Conservation (phyloP, 2,888 invertebrate genomes). For the Drosophila ezoana region DNA sequence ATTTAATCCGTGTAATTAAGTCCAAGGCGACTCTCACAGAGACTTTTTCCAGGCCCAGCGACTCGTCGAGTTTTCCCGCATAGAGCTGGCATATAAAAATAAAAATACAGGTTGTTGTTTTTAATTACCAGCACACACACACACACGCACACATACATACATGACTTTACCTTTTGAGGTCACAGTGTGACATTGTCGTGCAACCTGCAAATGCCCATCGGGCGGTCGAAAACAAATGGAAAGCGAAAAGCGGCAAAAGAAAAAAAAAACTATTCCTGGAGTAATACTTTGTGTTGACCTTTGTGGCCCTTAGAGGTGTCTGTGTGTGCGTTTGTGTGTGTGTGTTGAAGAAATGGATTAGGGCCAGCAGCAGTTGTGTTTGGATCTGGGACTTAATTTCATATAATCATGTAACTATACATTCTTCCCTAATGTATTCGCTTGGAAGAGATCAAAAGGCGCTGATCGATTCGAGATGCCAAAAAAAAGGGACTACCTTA, state of each 20-base stretch:
- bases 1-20: slow-evolving; percentile 81
- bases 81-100: slow-evolving; percentile 58
- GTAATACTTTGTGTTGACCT: slow-evolving; percentile 24
- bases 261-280: slow-evolving; percentile 4
- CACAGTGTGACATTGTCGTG: slow-evolving; percentile 67
- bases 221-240: slow-evolving; percentile 27
- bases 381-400: background rate
- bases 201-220: slow-evolving; percentile 38
- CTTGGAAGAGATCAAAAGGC: too few species aligned
- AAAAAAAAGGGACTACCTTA: background rate
- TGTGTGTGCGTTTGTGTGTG: background rate
- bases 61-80: slow-evolving; percentile 29
- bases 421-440: too few species aligned
- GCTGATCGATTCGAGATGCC: too few species aligned
- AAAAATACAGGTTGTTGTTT: slow-evolving; percentile 69
- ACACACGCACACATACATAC: slow-evolving; percentile 18
- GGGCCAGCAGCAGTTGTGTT: slow-evolving; percentile 11
- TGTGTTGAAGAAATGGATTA: slow-evolving; percentile 18
- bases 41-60: slow-evolving; percentile 9
- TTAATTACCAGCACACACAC: slow-evolving; percentile 69
- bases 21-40: slow-evolving; percentile 65
- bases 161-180: slow-evolving; percentile 62
- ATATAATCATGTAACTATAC: too few species aligned
- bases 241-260: background rate
- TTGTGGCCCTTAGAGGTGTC: slow-evolving; percentile 18